phyloP scores from a whole-genome alignment of 2,113 vertebrate species.

The Anolis sagrei region DNA sequence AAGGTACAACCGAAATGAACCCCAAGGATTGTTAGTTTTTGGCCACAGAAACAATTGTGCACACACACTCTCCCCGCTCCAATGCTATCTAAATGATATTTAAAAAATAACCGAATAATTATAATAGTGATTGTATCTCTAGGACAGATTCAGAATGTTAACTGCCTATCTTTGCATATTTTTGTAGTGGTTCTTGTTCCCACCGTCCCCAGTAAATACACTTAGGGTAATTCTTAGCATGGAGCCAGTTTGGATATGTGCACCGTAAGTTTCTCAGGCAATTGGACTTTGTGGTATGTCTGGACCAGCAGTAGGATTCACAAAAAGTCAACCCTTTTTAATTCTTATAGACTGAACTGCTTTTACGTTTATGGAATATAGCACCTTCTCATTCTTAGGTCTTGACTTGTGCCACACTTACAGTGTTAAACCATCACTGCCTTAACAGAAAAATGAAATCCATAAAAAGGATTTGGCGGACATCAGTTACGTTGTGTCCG shows the following conservation, averaged over 20 bases:
- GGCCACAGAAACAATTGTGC: constrained; percentile 28
- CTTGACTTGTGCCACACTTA: not conserved
- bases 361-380: too few relatives aligned
- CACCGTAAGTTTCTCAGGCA: not conserved
- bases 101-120: constrained; percentile 34
- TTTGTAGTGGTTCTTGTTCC: not conserved
- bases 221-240: not conserved
- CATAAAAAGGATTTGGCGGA: not conserved
- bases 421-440: not conserved
- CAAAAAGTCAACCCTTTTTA: too few relatives aligned
- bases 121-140: constrained; percentile 50
- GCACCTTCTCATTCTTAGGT: not conserved
- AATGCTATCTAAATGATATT: constrained; percentile 41
- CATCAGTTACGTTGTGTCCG: not conserved
- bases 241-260: too few relatives aligned
- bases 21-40: constrained; percentile 6
- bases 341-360: not conserved
- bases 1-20: not conserved
- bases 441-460: not conserved
- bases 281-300: too few relatives aligned
- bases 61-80: constrained; percentile 14
- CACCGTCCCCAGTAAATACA: not conserved
- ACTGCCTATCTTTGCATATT: not conserved
- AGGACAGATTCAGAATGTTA: constrained; percentile 4
- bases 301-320: not conserved